Evolutionary conservation across 2,113 vertebrate genomes (phyloP).

Genomic region (Chlorocebus sabaeus): DNA sequence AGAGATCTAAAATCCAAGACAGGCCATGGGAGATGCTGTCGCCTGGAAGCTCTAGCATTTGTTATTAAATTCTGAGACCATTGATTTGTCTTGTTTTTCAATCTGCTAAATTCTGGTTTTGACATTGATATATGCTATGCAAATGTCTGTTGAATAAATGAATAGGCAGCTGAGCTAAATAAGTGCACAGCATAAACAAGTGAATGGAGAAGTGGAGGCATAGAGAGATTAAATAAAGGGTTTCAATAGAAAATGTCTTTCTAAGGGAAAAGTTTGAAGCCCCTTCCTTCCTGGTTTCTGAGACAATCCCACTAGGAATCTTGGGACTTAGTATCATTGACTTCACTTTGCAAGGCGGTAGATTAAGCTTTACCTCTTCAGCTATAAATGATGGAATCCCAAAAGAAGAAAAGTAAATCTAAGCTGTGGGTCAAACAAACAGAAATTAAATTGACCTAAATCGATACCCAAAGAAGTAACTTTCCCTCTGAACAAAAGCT

Average conservation of each 20-base stretch:
- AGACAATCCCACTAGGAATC: background rate
- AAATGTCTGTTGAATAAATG: background rate
- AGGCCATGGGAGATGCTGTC: background rate
- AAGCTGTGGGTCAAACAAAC: conserved; percentile 19
- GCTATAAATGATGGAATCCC: background rate
- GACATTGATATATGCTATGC: background rate
- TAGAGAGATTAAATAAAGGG: background rate
- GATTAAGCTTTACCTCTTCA: background rate
- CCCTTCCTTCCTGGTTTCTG: background rate
- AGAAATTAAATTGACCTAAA: conserved; percentile 49
- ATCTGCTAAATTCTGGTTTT: background rate
- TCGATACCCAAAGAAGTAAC: conserved; percentile 1
- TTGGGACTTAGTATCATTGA: background rate
- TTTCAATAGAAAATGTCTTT: background rate
- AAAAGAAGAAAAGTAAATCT: background rate
- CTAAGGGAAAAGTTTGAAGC: background rate
- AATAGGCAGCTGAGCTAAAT: background rate
- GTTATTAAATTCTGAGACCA: background rate
- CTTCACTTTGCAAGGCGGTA: background rate
- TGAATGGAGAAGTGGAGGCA: background rate
- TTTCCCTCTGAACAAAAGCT: background rate
- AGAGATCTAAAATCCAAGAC: background rate
- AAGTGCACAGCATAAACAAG: background rate
- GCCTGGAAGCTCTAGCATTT: background rate
- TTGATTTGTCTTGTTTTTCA: background rate